Conservation (phyloP, 2,888 invertebrate genomes). For the Pharmacophagus antenor region DNA sequence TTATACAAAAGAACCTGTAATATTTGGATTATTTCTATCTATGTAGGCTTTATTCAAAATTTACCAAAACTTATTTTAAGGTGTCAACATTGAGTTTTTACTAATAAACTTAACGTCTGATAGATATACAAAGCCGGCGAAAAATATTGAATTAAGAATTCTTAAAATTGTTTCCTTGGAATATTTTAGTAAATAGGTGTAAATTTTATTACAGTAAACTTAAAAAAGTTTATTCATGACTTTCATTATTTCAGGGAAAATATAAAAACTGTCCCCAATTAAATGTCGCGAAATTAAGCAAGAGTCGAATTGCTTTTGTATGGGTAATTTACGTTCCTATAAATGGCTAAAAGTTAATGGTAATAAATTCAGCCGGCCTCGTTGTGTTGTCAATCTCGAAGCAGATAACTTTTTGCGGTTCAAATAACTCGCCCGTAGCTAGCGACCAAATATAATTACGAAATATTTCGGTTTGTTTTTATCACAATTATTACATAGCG, state of each 20-base stretch:
- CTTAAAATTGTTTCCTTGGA: too few relatives aligned
- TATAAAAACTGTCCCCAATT: background rate
- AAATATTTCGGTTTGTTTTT: slow-evolving; percentile 69
- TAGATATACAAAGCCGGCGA: too few relatives aligned
- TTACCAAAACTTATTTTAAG: too few relatives aligned
- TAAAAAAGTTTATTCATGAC: slow-evolving; percentile 31
- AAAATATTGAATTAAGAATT: too few relatives aligned
- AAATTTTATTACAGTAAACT: background rate
- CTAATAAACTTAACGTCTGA: too few relatives aligned
- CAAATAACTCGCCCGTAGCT: slow-evolving; percentile 50
- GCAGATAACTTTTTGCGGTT: slow-evolving; percentile 49
- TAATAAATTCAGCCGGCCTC: slow-evolving; percentile 26
- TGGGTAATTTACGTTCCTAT: slow-evolving; percentile 20
- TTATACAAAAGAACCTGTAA: too few relatives aligned
- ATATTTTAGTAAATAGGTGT: background rate
- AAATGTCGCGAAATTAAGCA: background rate
- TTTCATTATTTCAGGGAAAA: slow-evolving; percentile 38
- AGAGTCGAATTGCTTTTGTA: slow-evolving; percentile 14
- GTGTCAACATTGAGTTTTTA: too few relatives aligned
- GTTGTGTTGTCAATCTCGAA: slow-evolving; percentile 49
- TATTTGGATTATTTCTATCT: too few relatives aligned
- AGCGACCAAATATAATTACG: slow-evolving; percentile 65
- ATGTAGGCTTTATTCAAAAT: too few relatives aligned
- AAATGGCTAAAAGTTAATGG: slow-evolving; percentile 15
- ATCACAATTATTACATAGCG: slow-evolving; percentile 71